These are phyloP conservation scores for Hylaeus volcanicus DNA, from an alignment of 1,140 invertebrate genomes.

Conservation along the genomic window DNA sequence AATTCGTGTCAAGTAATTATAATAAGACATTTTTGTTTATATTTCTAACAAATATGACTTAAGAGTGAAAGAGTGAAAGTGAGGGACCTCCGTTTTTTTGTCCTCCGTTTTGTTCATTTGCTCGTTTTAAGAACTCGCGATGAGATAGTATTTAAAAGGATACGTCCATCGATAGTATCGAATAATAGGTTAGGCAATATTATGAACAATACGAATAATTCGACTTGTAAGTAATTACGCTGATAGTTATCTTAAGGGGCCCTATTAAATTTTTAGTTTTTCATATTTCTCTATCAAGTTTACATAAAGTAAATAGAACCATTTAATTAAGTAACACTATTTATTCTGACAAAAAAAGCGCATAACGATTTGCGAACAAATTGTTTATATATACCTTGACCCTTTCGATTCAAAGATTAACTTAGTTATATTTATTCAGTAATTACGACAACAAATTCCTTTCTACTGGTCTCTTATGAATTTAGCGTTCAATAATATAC, in stretches of 20 bases:
- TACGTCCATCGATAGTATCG: slow-evolving; percentile 54
- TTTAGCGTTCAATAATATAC: slow-evolving; percentile 4
- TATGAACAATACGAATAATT: slow-evolving; percentile 67
- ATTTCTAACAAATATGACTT: background rate
- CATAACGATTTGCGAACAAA: background rate
- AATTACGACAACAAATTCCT: background rate
- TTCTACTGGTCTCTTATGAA: background rate
- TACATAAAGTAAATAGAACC: background rate
- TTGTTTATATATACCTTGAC: background rate
- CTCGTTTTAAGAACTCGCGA: slow-evolving; percentile 47
- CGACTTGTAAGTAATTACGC: slow-evolving; percentile 72
- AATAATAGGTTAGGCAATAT: slow-evolving; percentile 67
- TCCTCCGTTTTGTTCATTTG: slow-evolving; percentile 28
- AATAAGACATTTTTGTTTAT: background rate
- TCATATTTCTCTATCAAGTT: slow-evolving; percentile 49
- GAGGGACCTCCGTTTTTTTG: slow-evolving; percentile 12
- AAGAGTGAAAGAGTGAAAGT: slow-evolving; percentile 43
- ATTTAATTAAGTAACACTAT: background rate
- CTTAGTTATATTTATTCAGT: slow-evolving; percentile 8
- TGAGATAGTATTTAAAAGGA: slow-evolving; percentile 72
- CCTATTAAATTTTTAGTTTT: slow-evolving; percentile 36
- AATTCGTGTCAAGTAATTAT: background rate
- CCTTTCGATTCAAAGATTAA: background rate
- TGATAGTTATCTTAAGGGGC: slow-evolving; percentile 60
- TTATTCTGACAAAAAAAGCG: background rate